Base-by-base conservation (phyloP, 2,888 invertebrate species). In the Zygaena filipendulae region DNA sequence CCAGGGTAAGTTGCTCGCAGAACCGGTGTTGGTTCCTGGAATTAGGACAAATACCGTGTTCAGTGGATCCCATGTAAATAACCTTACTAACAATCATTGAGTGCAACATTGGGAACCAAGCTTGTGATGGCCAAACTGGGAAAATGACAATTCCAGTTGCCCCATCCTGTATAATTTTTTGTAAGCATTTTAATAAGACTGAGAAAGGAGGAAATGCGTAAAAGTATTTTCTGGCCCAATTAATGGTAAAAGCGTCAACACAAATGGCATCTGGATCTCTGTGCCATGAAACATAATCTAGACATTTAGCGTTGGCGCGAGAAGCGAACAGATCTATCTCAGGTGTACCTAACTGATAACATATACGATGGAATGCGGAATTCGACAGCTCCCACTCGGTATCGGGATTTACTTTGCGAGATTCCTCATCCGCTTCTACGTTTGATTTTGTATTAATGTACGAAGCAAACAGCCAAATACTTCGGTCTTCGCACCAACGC, bases 1-100 rank as follows among this genome's bases (percentile, higher is more conserved):
- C 42, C 44, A 42, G 36, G 23, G 33, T 36, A 43, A 40, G 37
- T 9, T 29, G 13, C 7, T 10, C 13, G 18, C 27, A 32, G 6
- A 33, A 22, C n/a, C 22, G 24, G 11, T 27, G 36, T 13, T 20
- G n/a, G 4, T 10, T 13, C 6, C 29, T 29, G 21, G n/a, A 25
- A 27, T n/a, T 7, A 14, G 23, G 7, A 16, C 5, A 6, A 6
- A 16, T 6, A 6, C 4, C 5, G 7, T 6, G 7, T 16, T 16
- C 7, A 16, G 4, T 6, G 7, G 16, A 6, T 16, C 16, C 16
- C 5, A 16, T 6, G 7, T 6, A 7, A 6, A 16, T 16, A 6
- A 16, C 4, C 7, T 16, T 16, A 16, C 16, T 16, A 6, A 16
- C 16, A 6, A 16, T 4, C 4, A 16, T 4, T 4, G 16, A 16